Base-by-base conservation (phyloP, 2,113 vertebrate genomes). In the Sclerurus mexicanus region DNA sequence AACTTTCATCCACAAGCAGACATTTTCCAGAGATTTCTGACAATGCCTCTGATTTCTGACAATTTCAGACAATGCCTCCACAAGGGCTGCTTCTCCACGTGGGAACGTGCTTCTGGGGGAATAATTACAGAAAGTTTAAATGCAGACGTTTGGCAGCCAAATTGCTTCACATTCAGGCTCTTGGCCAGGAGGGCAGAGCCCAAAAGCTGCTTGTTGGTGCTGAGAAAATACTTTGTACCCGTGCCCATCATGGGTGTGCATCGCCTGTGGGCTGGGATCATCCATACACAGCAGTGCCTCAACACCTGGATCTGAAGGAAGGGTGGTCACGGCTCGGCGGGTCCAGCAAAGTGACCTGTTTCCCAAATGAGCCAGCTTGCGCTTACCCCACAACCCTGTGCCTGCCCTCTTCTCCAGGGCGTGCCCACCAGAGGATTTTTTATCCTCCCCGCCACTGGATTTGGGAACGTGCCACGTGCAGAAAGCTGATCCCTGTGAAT, bases 131-230 rank as follows among this genome's bases (percentile, higher is more conserved):
- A 53, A 66, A 88, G 55, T 92, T 96, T 77, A 90, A 91, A 86
- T 35, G 35, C 78, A 24, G 91, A 87, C 2, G 1, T 77, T 92
- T 31, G 1, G 93, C 90, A 90, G 95, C 83, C 92, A 94, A 88
- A 93, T 92, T 96, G 85, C 92, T 95, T 86, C 96, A 95, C 35
- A 12, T 53, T 55, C 92, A 63, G 95, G 95, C 93, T 39, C 12
- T 44, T 10, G 66, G 93, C 95, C 93, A 96, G 76, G 30, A 74
- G 74, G 83, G 92, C 92, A 93, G 79, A 96, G 68, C 79, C 92
- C 60, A 18, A 87, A 66, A 92, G 52, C 90, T 60, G 47, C 77
- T 87, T 3, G 0, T 60, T 72, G 83, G 86, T n/a, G 9, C 76
- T 71, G 82, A 90, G 92, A 84, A 94, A 96, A 67, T 15, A 52